Base-by-base conservation (phyloP, 2,888 invertebrate genomes). In the Drosophila anomalata region DNA sequence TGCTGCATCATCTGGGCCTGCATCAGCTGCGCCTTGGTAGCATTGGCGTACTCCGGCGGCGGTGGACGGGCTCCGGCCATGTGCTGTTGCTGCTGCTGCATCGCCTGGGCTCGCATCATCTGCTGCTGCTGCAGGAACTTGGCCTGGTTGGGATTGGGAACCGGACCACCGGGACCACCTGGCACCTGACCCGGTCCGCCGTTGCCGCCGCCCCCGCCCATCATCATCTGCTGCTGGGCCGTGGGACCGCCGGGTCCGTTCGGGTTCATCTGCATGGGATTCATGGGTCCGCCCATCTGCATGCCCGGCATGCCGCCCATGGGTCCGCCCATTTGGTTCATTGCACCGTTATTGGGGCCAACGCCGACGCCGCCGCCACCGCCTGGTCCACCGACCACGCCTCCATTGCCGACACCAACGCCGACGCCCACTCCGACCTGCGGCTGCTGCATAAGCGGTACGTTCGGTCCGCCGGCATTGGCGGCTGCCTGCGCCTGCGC, bases 21-120 rank as follows among this genome's bases (percentile, higher is more conserved):
- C 91, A 92, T 91, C 53, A 92, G 77, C 63, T 92, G 92, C 47
- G 91, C 91, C 73, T 91, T 92, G 70, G 90, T 91, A 87, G 95
- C 94, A 91, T 96, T 97, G 29, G 29, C 29, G 92, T 97, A 97
- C 91, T 97, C 97, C 2, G 97, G 97, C 44, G 97, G 97, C 22
- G 97, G 97, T 29, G 96, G 96, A 56, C 96, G 93, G 22, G 93
- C 93, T 1, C 92, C 91, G 42, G 91, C 91, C 91, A 93, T 92
- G 73, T 93, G 93, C 75, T 93, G 93, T 68, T 93, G 92, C 68
- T 77, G 74, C 55, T 69, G 69, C 84, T 80, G 84, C 78, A 95
- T 89, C 2, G 85, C 87, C 74, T 87, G 87, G 26, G 91, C 89
- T 47, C 91, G 88, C 90, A 91, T 88, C 86, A 95, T 95, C 83